A percentile compares a stretch with the other conserved stretches of the same genome.
phyloP scores from a whole-genome alignment of 2,113 vertebrate species.

The Alligator mississippiensis region DNA sequence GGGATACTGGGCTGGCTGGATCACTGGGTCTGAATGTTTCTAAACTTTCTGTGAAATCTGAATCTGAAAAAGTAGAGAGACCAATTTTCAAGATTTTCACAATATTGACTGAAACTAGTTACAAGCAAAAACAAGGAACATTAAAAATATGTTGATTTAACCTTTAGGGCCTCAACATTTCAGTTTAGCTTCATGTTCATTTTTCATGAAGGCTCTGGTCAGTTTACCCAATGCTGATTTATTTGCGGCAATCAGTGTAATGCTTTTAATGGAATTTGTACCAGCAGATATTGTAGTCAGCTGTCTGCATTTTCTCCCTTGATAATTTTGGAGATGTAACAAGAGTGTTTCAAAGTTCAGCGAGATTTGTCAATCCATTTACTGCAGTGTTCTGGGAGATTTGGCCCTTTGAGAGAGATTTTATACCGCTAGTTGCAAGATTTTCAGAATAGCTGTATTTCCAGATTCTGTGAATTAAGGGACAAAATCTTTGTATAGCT shows the following conservation, averaged over 20 bases:
- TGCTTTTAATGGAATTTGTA: neutral
- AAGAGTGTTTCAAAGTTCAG: neutral
- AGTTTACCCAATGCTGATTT: neutral
- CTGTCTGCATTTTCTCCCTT: neutral
- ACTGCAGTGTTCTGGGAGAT: neutral
- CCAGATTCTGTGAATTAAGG: no score
- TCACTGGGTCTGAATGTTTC: neutral
- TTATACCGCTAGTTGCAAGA: neutral
- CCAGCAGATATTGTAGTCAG: neutral
- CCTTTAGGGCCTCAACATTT: neutral
- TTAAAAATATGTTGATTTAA: neutral
- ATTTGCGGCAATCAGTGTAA: neutral
- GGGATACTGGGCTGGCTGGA: neutral
- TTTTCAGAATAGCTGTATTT: neutral
- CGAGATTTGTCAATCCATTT: neutral
- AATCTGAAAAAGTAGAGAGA: conserved; percentile 1
- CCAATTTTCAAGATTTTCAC: neutral
- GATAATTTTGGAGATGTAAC: neutral
- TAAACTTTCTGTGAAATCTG: neutral
- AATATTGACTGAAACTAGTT: neutral
- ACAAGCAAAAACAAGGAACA: neutral
- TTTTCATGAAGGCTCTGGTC: neutral
- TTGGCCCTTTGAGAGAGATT: neutral
- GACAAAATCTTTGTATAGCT: neutral
- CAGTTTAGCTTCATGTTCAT: neutral